Evolutionary conservation across 2,113 vertebrate species (phyloP).

Genomic region (Eurystomus gularis): DNA sequence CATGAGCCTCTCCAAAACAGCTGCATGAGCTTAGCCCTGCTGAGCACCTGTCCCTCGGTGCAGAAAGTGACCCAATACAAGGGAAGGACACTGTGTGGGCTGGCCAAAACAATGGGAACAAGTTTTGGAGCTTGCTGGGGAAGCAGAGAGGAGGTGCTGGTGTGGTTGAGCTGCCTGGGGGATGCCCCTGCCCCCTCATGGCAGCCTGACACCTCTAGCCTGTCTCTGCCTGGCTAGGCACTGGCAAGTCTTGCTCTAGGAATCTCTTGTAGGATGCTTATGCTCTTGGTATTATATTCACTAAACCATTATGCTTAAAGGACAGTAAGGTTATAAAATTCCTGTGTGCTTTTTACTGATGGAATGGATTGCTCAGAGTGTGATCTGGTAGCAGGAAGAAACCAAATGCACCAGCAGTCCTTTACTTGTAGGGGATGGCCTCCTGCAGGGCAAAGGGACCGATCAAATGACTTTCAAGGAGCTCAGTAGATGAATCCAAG

Average conservation of each 20-base stretch:
- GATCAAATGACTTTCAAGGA: neutral
- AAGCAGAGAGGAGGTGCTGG: rapidly evolving
- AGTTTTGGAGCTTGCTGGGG: neutral
- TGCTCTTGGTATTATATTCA: neutral
- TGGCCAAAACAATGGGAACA: neutral
- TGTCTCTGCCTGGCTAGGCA: neutral
- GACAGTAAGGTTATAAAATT: neutral
- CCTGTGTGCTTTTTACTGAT: neutral
- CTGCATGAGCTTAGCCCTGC: neutral
- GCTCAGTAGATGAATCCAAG: neutral
- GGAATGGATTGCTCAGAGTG: neutral
- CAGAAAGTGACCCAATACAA: neutral
- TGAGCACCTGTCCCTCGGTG: neutral
- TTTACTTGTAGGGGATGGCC: neutral
- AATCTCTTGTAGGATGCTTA: neutral
- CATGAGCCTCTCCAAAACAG: neutral
- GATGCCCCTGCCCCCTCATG: neutral
- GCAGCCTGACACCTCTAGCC: neutral
- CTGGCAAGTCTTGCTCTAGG: too few relatives aligned
- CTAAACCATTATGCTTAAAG: neutral
- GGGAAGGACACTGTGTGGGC: neutral
- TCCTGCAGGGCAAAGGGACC: neutral
- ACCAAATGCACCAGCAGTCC: neutral
- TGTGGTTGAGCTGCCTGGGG: neutral
- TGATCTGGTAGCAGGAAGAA: neutral